Percentiles rank a stretch among this genome's conserved stretches.
Evolutionary conservation across 1,140 invertebrate species (phyloP).

Genomic region (Atopsyche davidsoni): DNA sequence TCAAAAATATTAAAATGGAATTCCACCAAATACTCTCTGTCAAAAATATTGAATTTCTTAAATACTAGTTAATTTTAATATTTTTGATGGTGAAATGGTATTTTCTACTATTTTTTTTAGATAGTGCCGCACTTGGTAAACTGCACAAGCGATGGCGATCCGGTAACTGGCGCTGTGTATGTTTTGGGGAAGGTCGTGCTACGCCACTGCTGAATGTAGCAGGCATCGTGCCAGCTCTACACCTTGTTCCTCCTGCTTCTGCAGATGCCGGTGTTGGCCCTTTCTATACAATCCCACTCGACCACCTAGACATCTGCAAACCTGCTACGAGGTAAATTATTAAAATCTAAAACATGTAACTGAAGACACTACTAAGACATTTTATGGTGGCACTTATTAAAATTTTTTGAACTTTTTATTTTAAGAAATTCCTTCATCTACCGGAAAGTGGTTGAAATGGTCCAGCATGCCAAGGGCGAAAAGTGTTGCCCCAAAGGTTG

Average conservation of each 20-base stretch:
- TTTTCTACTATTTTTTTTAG: constrained; percentile 7
- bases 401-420: constrained; percentile 6
- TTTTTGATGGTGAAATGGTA: background rate
- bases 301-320: constrained; percentile 78
- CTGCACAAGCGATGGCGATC: constrained; percentile 24
- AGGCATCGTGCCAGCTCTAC: constrained; percentile 35
- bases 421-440: constrained; percentile 29
- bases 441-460: constrained; percentile 26
- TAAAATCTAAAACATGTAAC: background rate
- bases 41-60: too few relatives aligned
- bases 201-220: constrained; percentile 16
- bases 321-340: constrained; percentile 54
- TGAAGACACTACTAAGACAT: background rate
- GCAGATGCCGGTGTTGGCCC: constrained; percentile 70
- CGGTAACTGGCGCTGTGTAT: constrained; percentile 25
- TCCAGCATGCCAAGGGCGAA: constrained; percentile 25
- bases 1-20: too few relatives aligned
- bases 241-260: constrained; percentile 62
- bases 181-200: constrained; percentile 20
- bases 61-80: too few relatives aligned
- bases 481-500: constrained; percentile 19
- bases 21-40: too few relatives aligned
- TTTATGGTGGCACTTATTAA: background rate
- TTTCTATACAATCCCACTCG: constrained; percentile 63
- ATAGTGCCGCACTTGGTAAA: constrained; percentile 17